phyloP scores from a whole-genome alignment of 2,113 vertebrate species.

The Rhinopomastus cyanomelas region DNA sequence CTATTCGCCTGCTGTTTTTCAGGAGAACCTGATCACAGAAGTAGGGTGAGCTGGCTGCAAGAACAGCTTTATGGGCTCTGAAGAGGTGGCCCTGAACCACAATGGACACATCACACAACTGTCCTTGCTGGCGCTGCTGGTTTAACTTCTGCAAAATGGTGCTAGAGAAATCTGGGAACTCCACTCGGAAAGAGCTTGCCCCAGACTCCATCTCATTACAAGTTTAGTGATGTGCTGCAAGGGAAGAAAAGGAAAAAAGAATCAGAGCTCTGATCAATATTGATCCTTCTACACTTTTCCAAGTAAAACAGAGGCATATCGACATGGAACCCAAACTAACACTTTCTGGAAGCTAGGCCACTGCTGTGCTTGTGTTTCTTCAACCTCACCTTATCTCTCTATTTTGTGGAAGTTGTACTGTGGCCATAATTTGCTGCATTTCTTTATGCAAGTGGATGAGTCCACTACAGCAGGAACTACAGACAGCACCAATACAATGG shows the following conservation, averaged over 20 bases:
- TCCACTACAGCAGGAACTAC: neutral
- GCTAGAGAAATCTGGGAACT: slow-evolving; percentile 88
- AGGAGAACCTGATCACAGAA: slow-evolving; percentile 90
- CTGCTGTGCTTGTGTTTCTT: neutral
- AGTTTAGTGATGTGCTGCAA: slow-evolving; percentile 71
- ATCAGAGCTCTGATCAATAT: neutral
- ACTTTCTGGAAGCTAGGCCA: neutral
- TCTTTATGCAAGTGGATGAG: neutral
- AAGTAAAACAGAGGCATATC: neutral
- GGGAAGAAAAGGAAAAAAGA: neutral
- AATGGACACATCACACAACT: slow-evolving; percentile 87
- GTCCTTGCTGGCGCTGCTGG: slow-evolving; percentile 87
- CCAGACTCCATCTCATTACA: slow-evolving; percentile 85
- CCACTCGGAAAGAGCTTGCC: slow-evolving; percentile 84
- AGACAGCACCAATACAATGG: neutral
- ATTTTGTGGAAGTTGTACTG: neutral
- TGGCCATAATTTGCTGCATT: neutral
- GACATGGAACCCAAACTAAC: neutral
- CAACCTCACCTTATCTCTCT: neutral
- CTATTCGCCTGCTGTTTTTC: slow-evolving; percentile 85
- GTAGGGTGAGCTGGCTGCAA: slow-evolving; percentile 88
- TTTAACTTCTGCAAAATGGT: slow-evolving; percentile 88
- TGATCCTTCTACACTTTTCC: neutral
- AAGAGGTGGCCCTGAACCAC: slow-evolving; percentile 87
- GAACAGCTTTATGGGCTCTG: slow-evolving; percentile 86